A percentile compares a stretch with the other conserved stretches of the same genome.
Evolutionary conservation across 1,140 invertebrate genomes (phyloP).

Genomic region (Babylonia areolata): DNA sequence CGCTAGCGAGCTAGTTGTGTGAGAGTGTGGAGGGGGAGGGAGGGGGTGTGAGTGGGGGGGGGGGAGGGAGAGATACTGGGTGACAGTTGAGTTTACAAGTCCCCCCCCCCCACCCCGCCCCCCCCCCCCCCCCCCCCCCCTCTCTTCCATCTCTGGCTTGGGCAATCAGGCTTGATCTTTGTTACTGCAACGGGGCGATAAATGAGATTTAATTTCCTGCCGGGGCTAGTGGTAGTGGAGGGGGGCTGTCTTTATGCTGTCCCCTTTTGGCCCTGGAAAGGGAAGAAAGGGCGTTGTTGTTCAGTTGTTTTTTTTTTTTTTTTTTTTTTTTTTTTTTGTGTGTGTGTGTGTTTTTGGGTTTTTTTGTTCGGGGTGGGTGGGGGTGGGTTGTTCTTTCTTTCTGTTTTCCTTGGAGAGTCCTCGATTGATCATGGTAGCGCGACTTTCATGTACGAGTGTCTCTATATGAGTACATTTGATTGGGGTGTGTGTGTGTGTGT

Average conservation of each 20-base stretch:
- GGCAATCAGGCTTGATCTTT: constrained; percentile 38
- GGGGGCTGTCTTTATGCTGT: not conserved
- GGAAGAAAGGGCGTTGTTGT: not conserved
- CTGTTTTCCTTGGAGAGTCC: not conserved
- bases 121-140: constrained; percentile 20
- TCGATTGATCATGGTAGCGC: too few species aligned
- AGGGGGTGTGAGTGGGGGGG: too few species aligned
- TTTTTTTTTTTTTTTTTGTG: too few species aligned
- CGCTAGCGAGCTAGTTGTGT: not conserved
- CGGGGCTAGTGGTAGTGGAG: too few species aligned
- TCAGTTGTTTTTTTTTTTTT: too few species aligned
- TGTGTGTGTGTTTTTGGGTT: too few species aligned
- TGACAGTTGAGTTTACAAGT: constrained; percentile 25
- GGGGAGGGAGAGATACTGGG: too few species aligned
- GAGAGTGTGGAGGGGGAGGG: not conserved
- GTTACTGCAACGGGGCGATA: constrained; percentile 30
- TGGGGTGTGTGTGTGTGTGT: too few species aligned
- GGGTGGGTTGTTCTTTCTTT: too few species aligned
- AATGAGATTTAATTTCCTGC: constrained; percentile 42
- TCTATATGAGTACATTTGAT: too few species aligned
- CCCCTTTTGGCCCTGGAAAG: not conserved
- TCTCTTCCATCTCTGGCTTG: not conserved
- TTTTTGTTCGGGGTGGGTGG: too few species aligned
- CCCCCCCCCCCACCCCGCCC: constrained; percentile 24
- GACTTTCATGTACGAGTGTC: too few species aligned